These are phyloP conservation scores for Acromyrmex charruanus DNA, from an alignment of 1,140 invertebrate species.

Conservation along the genomic window DNA sequence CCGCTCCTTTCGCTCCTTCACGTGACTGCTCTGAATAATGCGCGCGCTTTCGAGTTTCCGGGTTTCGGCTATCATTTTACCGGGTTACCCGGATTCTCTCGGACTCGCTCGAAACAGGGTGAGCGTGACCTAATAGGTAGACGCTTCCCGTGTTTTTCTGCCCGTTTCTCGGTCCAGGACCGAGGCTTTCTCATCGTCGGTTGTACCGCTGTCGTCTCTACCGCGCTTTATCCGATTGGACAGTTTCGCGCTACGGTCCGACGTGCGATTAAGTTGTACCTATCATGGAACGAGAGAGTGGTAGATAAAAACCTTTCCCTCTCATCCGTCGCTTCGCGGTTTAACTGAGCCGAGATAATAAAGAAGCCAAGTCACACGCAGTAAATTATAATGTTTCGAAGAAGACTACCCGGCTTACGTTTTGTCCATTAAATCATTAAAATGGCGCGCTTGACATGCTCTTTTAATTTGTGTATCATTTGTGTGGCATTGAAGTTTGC, in stretches of 20 bases:
- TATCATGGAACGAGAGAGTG: slow-evolving; percentile 25
- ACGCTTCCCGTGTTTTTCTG: slow-evolving; percentile 44
- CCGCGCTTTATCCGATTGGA: slow-evolving; percentile 49
- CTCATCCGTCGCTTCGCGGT: slow-evolving; percentile 20
- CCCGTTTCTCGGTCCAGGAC: not conserved
- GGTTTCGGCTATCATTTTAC: slow-evolving; percentile 55
- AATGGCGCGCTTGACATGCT: not conserved
- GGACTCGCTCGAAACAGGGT: not conserved
- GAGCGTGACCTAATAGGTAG: slow-evolving; percentile 41
- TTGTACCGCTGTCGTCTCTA: not conserved
- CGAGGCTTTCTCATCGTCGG: not conserved
- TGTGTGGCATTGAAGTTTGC: not conserved
- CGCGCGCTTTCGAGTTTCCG: slow-evolving; percentile 22
- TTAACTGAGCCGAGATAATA: slow-evolving; percentile 45
- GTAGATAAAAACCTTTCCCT: slow-evolving; percentile 43
- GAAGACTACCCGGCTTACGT: slow-evolving; percentile 22
- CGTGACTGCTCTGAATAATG: slow-evolving; percentile 46
- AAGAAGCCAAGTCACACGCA: slow-evolving; percentile 46
- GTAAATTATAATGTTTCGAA: slow-evolving; percentile 57
- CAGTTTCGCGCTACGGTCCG: slow-evolving; percentile 28
- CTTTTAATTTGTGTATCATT: slow-evolving; percentile 42
- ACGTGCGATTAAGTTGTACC: slow-evolving; percentile 62
- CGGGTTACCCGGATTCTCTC: slow-evolving; percentile 45
- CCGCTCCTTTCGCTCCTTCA: slow-evolving; percentile 37
- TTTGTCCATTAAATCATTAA: slow-evolving; percentile 41